Evolutionary conservation across 2,888 invertebrate species (phyloP).

Genomic region (Dasypogon diadema): DNA sequence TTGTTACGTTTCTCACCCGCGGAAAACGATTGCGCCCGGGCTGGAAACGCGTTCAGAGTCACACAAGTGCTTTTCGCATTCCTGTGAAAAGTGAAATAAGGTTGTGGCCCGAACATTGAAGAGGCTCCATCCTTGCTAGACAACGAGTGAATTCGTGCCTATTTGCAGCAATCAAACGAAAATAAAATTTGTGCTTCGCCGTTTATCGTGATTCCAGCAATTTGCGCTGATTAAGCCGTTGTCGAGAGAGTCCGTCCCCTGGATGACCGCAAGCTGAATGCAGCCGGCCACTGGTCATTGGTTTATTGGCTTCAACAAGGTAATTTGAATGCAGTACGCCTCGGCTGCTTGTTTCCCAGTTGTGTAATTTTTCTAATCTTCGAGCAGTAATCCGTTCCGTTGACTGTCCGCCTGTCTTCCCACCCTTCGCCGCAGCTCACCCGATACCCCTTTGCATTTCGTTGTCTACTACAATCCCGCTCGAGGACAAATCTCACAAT

Average conservation of each 20-base stretch:
- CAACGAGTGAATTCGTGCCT: neutral
- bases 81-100: slow-evolving; percentile 11
- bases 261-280: neutral
- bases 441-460: no score
- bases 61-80: slow-evolving; percentile 29
- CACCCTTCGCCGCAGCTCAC: slow-evolving; percentile 6
- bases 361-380: slow-evolving; percentile 23
- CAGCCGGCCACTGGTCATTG: slow-evolving; percentile 4
- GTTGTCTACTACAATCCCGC: neutral
- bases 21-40: neutral
- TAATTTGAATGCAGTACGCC: neutral
- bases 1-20: neutral
- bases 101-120: neutral
- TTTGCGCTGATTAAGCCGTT: slow-evolving; percentile 28
- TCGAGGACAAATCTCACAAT: slow-evolving; percentile 4
- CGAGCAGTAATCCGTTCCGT: neutral
- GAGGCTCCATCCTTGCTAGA: neutral
- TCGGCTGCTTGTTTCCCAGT: slow-evolving; percentile 16
- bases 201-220: neutral
- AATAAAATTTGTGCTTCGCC: neutral
- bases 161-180: neutral
- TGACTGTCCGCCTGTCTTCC: slow-evolving; percentile 21
- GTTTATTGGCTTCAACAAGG: slow-evolving; percentile 34
- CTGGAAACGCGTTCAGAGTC: neutral
- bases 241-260: neutral